Base-by-base conservation (phyloP, 2,797 vertebrate genomes). In the Chromobotia macracanthus region DNA sequence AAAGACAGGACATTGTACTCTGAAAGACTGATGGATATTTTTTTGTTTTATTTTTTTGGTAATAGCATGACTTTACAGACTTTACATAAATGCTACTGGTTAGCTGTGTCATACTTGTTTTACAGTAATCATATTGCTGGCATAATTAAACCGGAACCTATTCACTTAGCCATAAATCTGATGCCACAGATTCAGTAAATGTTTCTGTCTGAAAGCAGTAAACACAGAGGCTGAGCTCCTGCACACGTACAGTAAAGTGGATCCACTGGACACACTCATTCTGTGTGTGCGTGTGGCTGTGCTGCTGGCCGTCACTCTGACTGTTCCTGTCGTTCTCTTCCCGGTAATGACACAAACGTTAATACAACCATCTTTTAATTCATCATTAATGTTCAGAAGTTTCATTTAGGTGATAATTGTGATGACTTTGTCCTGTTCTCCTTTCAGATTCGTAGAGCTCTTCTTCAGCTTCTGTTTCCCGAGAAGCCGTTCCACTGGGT, bases 301-400 rank as follows among this genome's bases (percentile, higher is more conserved):
- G 28, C 89, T 95, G 81, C 90, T 95, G 35, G 93, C 94, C 0
- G 95, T 96, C 78, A 95, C 93, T 3, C 92, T 95, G 51, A 96
- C 94, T 5, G 94, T 96, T 5, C 94, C 95, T 0, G 93, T 96
- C 11, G 94, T 95, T 74, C 83, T 96, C 46, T 95, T 95, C 80
- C 95, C 95, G 80, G 95, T 96, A 91, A 88, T 88, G 78, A 64
- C 19, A 66, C 11, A 11, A 23, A 48, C 48, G 5, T 38, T 38
- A 9, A 38, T 7, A 38, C 5, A 38, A 38, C 38, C 38, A 9
- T 3, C 8, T 38, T 38, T 38, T 38, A 38, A 41, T 10, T 7
- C 28, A 9, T 38, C 31, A 38, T 38, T 38, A 38, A 38, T 38
- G 35, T 38, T 38, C 5, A 0, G 35, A 5, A 5, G 31, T 31